phyloP scores from a whole-genome alignment of 1,140 invertebrate species.

The Rhizoglyphus robini region DNA sequence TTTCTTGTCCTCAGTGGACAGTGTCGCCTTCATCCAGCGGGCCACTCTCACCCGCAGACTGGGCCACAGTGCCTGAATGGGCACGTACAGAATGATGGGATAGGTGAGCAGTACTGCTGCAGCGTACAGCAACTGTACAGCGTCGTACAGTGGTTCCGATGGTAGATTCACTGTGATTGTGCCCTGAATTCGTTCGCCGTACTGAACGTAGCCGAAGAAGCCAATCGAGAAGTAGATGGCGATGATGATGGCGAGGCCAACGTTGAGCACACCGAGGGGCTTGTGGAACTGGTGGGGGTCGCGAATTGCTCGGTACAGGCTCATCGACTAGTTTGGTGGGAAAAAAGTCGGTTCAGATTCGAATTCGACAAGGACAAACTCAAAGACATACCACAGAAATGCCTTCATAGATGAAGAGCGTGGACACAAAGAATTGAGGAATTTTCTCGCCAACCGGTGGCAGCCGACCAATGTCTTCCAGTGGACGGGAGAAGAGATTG shows the following conservation, averaged over 20 bases:
- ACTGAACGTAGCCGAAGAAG: slow-evolving; percentile 31
- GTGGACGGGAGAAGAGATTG: slow-evolving; percentile 29
- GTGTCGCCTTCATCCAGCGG: no score
- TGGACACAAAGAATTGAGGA: slow-evolving; percentile 31
- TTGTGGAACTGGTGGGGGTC: slow-evolving; percentile 30
- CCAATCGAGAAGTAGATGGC: slow-evolving; percentile 28
- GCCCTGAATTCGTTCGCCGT: slow-evolving; percentile 30
- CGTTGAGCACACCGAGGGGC: slow-evolving; percentile 29
- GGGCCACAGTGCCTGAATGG: slow-evolving; percentile 37
- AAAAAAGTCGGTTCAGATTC: neutral
- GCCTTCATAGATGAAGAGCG: slow-evolving; percentile 36
- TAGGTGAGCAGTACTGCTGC: slow-evolving; percentile 37
- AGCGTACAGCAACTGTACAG: slow-evolving; percentile 18
- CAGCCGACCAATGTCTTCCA: slow-evolving; percentile 21
- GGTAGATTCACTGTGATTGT: slow-evolving; percentile 31
- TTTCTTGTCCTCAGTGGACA: no score
- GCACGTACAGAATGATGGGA: slow-evolving; percentile 39
- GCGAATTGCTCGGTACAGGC: slow-evolving; percentile 34
- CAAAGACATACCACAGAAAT: slow-evolving; percentile 32
- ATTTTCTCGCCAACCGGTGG: slow-evolving; percentile 21
- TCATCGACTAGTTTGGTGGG: slow-evolving; percentile 25
- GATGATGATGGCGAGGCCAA: slow-evolving; percentile 24
- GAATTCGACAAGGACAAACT: neutral
- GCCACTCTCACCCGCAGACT: slow-evolving; percentile 24
- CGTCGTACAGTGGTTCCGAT: slow-evolving; percentile 20